These are phyloP conservation scores for Planiliza haematocheilus DNA, from an alignment of 2,113 vertebrate species.

Conservation along the genomic window DNA sequence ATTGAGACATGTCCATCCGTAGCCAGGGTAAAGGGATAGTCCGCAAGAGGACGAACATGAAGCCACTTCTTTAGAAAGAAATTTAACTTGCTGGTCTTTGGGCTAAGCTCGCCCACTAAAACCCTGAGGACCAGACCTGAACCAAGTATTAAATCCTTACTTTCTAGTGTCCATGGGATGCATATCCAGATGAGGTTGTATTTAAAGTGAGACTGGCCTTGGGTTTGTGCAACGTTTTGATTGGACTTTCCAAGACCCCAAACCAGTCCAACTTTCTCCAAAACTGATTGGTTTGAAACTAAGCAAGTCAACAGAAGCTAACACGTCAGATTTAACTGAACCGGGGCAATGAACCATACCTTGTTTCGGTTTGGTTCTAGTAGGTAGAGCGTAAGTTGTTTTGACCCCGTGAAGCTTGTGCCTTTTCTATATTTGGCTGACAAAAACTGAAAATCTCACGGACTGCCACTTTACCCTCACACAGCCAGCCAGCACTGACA, in stretches of 20 bases:
- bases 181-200: too few relatives aligned
- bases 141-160: not conserved
- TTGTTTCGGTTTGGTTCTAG: not conserved
- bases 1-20: not conserved
- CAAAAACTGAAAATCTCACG: not conserved
- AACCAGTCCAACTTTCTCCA: conserved; percentile 4
- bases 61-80: not conserved
- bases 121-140: conserved; percentile 14
- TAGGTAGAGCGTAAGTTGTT: not conserved
- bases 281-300: conserved; percentile 1
- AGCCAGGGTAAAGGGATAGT: conserved; percentile 20
- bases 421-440: not conserved
- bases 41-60: not conserved
- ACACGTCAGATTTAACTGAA: not conserved
- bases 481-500: not conserved
- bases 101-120: not conserved
- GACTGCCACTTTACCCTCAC: conserved; percentile 9
- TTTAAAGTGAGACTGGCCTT: conserved; percentile 29
- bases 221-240: conserved; percentile 66
- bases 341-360: not conserved
- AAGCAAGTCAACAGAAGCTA: not conserved
- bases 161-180: too few relatives aligned
- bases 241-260: conserved; percentile 37
- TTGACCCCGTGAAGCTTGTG: not conserved
- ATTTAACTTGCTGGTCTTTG: not conserved